Percentiles rank a stretch among this genome's conserved stretches.
phyloP scores from a whole-genome alignment of 2,113 vertebrate genomes.

The Candoia aspera region DNA sequence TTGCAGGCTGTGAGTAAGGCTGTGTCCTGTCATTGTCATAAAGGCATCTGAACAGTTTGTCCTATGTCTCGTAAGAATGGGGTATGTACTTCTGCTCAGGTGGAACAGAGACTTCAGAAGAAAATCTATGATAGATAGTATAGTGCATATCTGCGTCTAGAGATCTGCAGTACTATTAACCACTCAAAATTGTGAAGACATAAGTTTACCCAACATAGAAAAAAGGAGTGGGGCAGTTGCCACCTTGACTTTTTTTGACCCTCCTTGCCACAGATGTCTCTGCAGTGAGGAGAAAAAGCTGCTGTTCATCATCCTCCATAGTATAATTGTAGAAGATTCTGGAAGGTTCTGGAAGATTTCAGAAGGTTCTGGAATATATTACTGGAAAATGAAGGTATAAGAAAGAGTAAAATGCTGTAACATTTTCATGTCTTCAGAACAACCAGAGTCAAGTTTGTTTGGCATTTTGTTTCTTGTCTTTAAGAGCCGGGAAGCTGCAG shows the following conservation, averaged over 20 bases:
- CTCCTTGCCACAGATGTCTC: neutral
- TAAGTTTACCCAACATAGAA: neutral
- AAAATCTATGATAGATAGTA: constrained; percentile 48
- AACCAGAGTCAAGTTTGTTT: neutral
- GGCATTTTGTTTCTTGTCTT: neutral
- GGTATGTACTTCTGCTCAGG: constrained; percentile 59
- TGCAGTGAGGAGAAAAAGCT: neutral
- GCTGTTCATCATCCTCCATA: neutral
- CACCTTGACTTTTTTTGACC: neutral
- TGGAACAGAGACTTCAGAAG: constrained; percentile 51
- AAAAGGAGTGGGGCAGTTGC: neutral
- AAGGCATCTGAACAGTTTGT: neutral
- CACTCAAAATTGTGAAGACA: neutral
- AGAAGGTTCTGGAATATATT: neutral
- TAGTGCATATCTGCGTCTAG: constrained; percentile 46
- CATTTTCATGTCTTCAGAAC: neutral
- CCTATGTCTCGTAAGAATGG: constrained; percentile 38
- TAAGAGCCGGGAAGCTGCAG: neutral
- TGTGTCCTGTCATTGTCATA: too few species aligned
- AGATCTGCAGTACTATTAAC: constrained; percentile 31
- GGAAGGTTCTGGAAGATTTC: too few species aligned
- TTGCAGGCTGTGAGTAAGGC: neutral
- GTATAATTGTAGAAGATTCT: neutral
- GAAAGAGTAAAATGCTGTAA: neutral
- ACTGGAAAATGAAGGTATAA: neutral